Conservation (phyloP, 2,113 vertebrate species). For the Cervus canadensis region DNA sequence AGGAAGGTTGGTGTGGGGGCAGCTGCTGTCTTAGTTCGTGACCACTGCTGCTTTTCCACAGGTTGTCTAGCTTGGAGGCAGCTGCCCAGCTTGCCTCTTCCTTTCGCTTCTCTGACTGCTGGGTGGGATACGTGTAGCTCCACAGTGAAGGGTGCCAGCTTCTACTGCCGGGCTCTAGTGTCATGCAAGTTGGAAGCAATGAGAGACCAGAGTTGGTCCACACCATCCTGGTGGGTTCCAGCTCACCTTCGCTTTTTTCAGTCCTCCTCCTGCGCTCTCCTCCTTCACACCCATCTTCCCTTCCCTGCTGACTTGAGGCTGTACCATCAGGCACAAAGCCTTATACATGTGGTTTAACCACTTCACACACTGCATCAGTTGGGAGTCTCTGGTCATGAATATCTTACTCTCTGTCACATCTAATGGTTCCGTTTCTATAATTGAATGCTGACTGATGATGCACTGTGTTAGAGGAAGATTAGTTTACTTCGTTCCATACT, state of each 20-base stretch:
- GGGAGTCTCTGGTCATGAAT: not conserved
- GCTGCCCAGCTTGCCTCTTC: not conserved
- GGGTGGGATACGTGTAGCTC: not conserved
- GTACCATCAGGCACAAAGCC: not conserved
- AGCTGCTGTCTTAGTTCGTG: too few species aligned
- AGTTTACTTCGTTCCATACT: not conserved
- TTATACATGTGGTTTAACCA: not conserved
- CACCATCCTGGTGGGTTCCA: not conserved
- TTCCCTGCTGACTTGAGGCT: not conserved
- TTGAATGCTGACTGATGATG: not conserved
- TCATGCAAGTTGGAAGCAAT: not conserved
- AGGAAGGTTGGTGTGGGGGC: not conserved
- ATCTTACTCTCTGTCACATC: not conserved
- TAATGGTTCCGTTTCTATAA: not conserved
- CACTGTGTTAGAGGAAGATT: not conserved
- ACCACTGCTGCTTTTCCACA: not conserved
- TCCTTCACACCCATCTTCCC: not conserved
- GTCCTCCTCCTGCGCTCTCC: not conserved
- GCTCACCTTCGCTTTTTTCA: not conserved
- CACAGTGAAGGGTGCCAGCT: not conserved
- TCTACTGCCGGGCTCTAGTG: not conserved
- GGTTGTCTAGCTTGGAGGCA: not conserved
- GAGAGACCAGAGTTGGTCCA: not conserved
- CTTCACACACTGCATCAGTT: not conserved
- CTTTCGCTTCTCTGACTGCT: not conserved